Evolutionary conservation across 2,888 invertebrate genomes (phyloP).

Genomic region (Caenorhabditis japonica): DNA sequence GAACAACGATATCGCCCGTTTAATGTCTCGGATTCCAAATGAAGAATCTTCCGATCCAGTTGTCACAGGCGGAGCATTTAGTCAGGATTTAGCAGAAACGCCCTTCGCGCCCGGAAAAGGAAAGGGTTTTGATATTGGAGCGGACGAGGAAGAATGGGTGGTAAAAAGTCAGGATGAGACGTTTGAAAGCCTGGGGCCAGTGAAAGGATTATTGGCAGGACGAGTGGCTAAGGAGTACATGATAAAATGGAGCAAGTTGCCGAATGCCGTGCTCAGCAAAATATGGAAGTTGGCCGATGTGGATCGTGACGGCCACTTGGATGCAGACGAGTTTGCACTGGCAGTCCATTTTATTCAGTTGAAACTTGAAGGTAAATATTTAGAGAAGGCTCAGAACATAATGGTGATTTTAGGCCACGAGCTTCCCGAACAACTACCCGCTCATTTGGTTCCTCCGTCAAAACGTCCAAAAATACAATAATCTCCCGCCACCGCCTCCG

Average conservation of each 20-base stretch:
- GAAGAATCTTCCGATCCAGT: slow-evolving; percentile 82
- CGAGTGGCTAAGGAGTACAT: slow-evolving; percentile 93
- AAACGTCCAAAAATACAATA: slow-evolving; percentile 50
- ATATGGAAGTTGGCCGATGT: slow-evolving; percentile 98
- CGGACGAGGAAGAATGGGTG: slow-evolving; percentile 96
- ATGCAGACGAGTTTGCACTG: slow-evolving; percentile 95
- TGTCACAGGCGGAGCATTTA: slow-evolving; percentile 91
- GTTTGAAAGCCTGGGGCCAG: slow-evolving; percentile 86
- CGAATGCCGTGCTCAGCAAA: slow-evolving; percentile 92
- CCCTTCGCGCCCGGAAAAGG: slow-evolving; percentile 91
- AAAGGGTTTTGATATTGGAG: slow-evolving; percentile 95
- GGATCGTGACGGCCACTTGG: slow-evolving; percentile 86
- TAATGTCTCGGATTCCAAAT: slow-evolving; percentile 96
- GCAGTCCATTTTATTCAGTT: slow-evolving; percentile 95
- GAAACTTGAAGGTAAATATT: slow-evolving; percentile 81
- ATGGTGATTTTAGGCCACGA: slow-evolving; percentile 71
- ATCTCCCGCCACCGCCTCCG: no score
- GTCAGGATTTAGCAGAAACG: slow-evolving; percentile 78
- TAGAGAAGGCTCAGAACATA: no score
- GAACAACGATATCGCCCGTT: slow-evolving; percentile 87
- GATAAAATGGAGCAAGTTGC: slow-evolving; percentile 95
- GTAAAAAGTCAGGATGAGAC: slow-evolving; percentile 90
- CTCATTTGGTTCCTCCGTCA: slow-evolving; percentile 72
- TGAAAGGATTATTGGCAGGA: slow-evolving; percentile 92
- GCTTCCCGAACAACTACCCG: slow-evolving; percentile 69